Percentiles rank a stretch among this genome's conserved stretches.
Evolutionary conservation across 2,113 vertebrate species (phyloP).

Genomic region (Dolichotis patagonum): DNA sequence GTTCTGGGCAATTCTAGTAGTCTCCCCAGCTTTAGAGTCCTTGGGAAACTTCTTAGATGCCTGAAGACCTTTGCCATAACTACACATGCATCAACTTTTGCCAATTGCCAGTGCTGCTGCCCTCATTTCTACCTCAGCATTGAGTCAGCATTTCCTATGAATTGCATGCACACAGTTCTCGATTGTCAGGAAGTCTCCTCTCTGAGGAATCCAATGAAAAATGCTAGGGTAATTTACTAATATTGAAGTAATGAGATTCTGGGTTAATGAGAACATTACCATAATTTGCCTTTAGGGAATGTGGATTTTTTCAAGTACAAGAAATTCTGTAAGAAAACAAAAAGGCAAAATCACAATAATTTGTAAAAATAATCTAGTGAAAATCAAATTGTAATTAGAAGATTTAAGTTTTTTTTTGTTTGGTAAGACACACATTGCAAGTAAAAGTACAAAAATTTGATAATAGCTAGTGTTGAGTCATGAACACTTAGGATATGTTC

Average conservation of each 20-base stretch:
- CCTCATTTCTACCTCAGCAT: neutral
- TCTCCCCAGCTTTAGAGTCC: neutral
- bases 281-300: neutral
- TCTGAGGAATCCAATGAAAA: neutral
- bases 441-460: constrained; percentile 27
- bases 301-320: neutral
- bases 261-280: neutral
- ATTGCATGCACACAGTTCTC: neutral
- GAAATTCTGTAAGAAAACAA: neutral
- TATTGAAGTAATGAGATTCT: neutral
- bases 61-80: neutral
- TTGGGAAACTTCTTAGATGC: neutral
- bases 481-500: constrained; percentile 35
- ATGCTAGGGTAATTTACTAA: neutral
- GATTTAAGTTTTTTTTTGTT: neutral
- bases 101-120: neutral
- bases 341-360: neutral
- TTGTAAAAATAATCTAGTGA: neutral
- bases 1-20: neutral
- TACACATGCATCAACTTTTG: neutral
- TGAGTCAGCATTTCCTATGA: neutral
- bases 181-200: neutral
- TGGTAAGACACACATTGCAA: neutral
- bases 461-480: neutral
- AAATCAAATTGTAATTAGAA: neutral